A percentile compares a stretch with the other conserved stretches of the same genome.
Conservation (phyloP, 2,888 invertebrate species). For the Spicauda simplicius region DNA sequence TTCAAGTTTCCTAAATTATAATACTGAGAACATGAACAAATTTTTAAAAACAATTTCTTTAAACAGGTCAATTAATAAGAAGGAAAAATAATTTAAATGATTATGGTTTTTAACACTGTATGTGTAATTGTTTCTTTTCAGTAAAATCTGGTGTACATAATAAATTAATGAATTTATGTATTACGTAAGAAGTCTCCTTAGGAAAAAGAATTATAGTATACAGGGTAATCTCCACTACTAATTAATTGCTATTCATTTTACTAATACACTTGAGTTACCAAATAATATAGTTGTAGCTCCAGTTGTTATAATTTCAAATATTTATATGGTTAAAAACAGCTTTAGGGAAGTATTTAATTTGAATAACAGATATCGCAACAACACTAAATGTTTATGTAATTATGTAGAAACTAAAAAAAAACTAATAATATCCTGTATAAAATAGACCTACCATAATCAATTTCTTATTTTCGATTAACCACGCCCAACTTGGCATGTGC, state of each 20-base stretch:
- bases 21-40: too few relatives aligned
- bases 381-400: neutral
- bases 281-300: slow-evolving; percentile 36
- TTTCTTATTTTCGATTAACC: neutral
- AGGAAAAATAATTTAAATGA: neutral
- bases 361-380: neutral
- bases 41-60: too few relatives aligned
- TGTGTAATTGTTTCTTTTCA: neutral
- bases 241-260: slow-evolving; percentile 36
- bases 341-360: neutral
- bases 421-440: neutral
- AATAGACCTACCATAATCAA: neutral
- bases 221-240: slow-evolving; percentile 43
- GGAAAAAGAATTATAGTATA: slow-evolving; percentile 42
- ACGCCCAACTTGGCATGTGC: neutral
- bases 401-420: neutral
- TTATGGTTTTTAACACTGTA: neutral
- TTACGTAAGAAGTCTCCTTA: slow-evolving; percentile 24
- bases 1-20: too few relatives aligned
- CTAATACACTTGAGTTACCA: slow-evolving; percentile 3
- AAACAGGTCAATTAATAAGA: neutral
- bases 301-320: slow-evolving; percentile 42
- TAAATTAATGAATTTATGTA: slow-evolving; percentile 13
- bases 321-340: slow-evolving; percentile 13
- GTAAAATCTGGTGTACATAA: slow-evolving; percentile 5